A percentile compares a stretch with the other conserved stretches of the same genome.
Conservation (phyloP, 1,140 invertebrate species). For the Steinernema khuongi region DNA sequence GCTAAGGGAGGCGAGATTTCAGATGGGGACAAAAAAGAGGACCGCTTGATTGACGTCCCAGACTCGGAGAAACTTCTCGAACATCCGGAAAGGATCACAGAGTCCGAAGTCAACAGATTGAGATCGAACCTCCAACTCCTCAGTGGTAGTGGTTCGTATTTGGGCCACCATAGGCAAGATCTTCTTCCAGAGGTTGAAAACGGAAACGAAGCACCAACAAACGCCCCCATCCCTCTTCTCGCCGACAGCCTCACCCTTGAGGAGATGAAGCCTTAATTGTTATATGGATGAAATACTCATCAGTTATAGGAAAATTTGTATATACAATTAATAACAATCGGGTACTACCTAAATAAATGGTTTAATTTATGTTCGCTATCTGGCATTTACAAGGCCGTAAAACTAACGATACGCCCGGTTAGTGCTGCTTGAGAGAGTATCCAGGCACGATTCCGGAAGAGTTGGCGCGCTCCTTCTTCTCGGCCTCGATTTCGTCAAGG, state of each 20-base stretch:
- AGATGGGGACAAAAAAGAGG: constrained; percentile 1
- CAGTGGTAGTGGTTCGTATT: background rate
- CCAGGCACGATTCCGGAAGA: constrained; percentile 50
- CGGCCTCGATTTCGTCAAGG: constrained; percentile 53
- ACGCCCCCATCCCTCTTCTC: background rate
- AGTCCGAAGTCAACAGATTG: background rate
- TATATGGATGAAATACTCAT: background rate
- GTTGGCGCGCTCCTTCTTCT: constrained; percentile 49
- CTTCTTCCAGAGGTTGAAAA: background rate
- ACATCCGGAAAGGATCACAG: background rate
- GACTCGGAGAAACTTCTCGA: background rate
- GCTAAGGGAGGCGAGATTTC: background rate
- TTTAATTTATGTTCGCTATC: constrained; percentile 15
- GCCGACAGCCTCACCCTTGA: constrained; percentile 5
- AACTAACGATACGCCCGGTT: constrained; percentile 15
- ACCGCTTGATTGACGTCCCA: background rate
- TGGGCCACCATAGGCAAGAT: background rate
- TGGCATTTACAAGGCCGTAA: background rate
- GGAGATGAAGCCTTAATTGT: background rate
- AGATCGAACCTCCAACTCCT: background rate
- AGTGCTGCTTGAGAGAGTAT: constrained; percentile 36
- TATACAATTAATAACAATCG: constrained; percentile 12
- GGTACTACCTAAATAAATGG: constrained; percentile 6
- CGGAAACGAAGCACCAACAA: background rate
- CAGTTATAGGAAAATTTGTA: background rate